Evolutionary conservation across 2,888 invertebrate species (phyloP).

Genomic region (Aelia acuminata): DNA sequence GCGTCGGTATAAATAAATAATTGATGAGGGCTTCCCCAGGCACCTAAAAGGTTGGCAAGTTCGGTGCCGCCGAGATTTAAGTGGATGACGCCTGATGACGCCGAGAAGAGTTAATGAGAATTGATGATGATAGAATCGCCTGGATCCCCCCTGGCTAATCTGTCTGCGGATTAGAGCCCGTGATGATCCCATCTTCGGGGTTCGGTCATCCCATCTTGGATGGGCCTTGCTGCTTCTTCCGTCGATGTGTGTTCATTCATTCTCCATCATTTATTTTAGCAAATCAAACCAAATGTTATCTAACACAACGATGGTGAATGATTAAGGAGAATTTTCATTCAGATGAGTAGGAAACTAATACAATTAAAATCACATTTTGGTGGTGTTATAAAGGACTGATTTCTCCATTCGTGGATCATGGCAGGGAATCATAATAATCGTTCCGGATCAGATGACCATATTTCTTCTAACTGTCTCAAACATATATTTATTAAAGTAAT

Average conservation of each 20-base stretch:
- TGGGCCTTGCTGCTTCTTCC: neutral
- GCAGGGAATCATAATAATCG: too few species aligned
- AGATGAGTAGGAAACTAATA: too few species aligned
- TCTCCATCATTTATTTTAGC: neutral
- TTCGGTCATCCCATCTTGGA: constrained; percentile 1
- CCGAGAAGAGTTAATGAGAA: constrained; percentile 61
- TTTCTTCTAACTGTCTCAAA: too few species aligned
- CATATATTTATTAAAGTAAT: too few species aligned
- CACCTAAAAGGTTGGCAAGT: constrained; percentile 54
- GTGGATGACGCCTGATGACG: constrained; percentile 60
- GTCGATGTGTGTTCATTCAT: neutral
- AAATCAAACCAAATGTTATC: too few species aligned
- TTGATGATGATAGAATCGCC: constrained; percentile 65
- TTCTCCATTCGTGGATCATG: too few species aligned
- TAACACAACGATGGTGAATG: too few species aligned
- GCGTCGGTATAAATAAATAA: constrained; percentile 52
- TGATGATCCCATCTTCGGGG: constrained; percentile 42
- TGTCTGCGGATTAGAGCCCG: constrained; percentile 50
- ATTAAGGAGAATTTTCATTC: too few species aligned
- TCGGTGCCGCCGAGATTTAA: constrained; percentile 51
- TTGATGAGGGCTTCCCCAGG: constrained; percentile 49
- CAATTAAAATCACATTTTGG: too few species aligned
- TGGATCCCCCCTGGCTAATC: constrained; percentile 51
- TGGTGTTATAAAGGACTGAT: too few species aligned
- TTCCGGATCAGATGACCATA: too few species aligned